Percentiles rank a stretch among this genome's conserved stretches.
Conservation (phyloP, 2,888 invertebrate species). For the Nysson spinosus region DNA sequence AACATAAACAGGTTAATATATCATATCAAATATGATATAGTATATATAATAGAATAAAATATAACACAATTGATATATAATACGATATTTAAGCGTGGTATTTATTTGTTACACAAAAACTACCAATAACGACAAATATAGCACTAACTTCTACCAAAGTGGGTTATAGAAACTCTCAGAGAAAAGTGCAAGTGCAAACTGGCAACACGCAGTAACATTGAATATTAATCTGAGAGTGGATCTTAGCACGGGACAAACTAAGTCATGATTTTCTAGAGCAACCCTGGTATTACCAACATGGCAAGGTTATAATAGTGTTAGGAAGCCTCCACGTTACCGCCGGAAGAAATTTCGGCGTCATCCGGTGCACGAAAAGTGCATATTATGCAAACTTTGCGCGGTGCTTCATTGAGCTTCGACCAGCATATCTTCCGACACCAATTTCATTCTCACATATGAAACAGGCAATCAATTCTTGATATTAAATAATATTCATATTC, state of each 20-base stretch:
- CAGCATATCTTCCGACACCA: constrained; percentile 1
- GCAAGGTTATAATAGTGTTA: constrained; percentile 48
- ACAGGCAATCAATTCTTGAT: constrained; percentile 31
- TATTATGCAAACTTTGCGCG: constrained; percentile 33
- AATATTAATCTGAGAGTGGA: constrained; percentile 29
- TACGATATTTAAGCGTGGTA: no score
- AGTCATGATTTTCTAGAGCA: constrained; percentile 48
- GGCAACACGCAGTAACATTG: neutral
- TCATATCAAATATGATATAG: no score
- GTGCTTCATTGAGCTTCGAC: constrained; percentile 40
- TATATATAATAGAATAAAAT: no score
- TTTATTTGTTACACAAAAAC: no score
- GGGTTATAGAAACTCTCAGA: no score
- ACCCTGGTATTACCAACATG: constrained; percentile 22
- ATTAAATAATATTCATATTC: no score
- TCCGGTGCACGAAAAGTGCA: constrained; percentile 44
- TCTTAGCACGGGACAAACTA: neutral
- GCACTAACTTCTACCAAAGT: no score
- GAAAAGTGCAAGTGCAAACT: no score
- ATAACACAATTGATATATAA: no score
- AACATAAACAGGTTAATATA: no score
- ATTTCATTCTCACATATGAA: constrained; percentile 35
- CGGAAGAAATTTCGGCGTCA: constrained; percentile 52
- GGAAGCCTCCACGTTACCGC: constrained; percentile 57
- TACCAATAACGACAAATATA: no score